These are phyloP conservation scores for Athripsodes cinereus DNA, from an alignment of 2,888 invertebrate genomes.

Conservation along the genomic window DNA sequence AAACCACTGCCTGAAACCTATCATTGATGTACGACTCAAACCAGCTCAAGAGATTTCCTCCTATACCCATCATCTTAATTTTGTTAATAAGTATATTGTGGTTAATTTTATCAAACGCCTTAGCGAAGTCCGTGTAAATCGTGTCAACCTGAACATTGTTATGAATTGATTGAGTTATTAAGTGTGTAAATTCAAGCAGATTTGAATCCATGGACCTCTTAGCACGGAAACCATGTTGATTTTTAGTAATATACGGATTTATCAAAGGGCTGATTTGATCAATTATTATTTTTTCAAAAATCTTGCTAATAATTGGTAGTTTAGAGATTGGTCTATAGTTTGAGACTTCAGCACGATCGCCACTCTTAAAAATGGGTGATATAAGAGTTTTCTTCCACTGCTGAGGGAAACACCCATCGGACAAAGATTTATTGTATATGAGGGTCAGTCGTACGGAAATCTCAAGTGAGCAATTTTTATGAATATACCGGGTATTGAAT, in stretches of 20 bases:
- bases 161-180: not conserved
- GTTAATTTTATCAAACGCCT: not conserved
- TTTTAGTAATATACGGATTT: not conserved
- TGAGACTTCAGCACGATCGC: not conserved
- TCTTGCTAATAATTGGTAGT: not conserved
- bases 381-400: not conserved
- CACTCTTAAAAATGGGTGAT: not conserved
- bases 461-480: no score
- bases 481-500: no score
- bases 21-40: not conserved
- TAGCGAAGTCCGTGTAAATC: not conserved
- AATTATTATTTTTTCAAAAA: not conserved
- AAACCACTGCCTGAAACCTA: not conserved
- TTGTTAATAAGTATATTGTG: not conserved
- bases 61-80: not conserved
- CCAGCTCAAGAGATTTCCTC: not conserved
- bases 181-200: not conserved
- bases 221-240: no score
- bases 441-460: no score
- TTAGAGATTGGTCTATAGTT: not conserved
- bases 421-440: no score
- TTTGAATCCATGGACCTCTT: not conserved
- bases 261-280: not conserved
- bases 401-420: not conserved
- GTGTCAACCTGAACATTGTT: not conserved